These are phyloP conservation scores for Myiotriccus ornatus DNA, from an alignment of 2,797 vertebrate species.

Conservation along the genomic window DNA sequence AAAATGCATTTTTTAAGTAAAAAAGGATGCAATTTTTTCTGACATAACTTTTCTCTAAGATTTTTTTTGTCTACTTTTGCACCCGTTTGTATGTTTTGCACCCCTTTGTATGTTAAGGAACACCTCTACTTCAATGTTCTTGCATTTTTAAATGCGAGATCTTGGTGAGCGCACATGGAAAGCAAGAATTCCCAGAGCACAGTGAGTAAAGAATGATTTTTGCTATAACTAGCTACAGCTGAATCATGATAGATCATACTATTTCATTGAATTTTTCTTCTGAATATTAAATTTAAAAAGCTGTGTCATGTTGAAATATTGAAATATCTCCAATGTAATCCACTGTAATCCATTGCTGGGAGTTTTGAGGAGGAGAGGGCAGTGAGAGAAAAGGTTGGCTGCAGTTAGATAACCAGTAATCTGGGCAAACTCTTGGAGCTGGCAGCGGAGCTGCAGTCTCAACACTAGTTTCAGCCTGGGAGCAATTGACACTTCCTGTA, in stretches of 20 bases:
- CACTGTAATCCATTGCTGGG: conserved; percentile 9
- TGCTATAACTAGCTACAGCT: conserved; percentile 5
- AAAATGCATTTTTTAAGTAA: neutral
- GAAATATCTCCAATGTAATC: conserved; percentile 30
- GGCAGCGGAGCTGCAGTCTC: neutral
- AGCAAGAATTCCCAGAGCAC: neutral
- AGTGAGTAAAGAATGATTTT: conserved; percentile 36
- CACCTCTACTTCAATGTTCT: neutral
- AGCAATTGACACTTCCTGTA: conserved; percentile 49
- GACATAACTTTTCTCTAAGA: neutral
- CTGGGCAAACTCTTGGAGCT: neutral
- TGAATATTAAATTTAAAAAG: conserved; percentile 58
- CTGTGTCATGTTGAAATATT: conserved; percentile 55
- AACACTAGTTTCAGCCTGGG: conserved; percentile 30
- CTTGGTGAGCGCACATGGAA: neutral
- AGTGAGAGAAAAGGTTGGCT: conserved; percentile 13
- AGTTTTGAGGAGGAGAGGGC: conserved; percentile 11
- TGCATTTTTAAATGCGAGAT: neutral
- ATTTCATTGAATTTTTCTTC: conserved; percentile 58
- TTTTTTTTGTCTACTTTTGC: neutral
- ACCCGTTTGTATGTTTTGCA: neutral
- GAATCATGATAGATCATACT: conserved; percentile 59
- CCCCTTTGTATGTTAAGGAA: neutral
- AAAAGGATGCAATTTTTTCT: neutral
- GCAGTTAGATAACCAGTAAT: conserved; percentile 17